Percentiles rank a stretch among this genome's conserved stretches.
phyloP scores from a whole-genome alignment of 2,113 vertebrate genomes.

The Oreotrochilus melanogaster region DNA sequence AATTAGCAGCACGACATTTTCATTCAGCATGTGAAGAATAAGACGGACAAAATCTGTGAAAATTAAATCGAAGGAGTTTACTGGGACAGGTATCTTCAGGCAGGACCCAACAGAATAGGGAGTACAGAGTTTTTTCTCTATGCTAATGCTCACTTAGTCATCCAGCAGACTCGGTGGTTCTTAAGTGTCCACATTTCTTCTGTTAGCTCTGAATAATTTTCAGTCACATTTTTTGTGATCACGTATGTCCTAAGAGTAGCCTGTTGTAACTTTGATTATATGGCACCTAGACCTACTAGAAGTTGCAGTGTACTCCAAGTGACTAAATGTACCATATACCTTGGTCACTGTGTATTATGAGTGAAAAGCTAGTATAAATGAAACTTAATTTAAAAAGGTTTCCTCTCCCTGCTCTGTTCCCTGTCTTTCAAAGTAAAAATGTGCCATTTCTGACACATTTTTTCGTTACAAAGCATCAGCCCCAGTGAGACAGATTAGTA shows the following conservation, averaged over 20 bases:
- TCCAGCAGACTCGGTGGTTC: neutral
- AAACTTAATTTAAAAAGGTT: conserved; percentile 14
- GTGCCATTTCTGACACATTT: conserved; percentile 57
- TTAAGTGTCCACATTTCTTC: neutral
- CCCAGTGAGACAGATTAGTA: conserved; percentile 26
- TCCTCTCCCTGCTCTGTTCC: neutral
- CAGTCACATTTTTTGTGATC: neutral
- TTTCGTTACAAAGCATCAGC: conserved; percentile 38
- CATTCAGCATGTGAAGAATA: neutral
- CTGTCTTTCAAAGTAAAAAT: conserved; percentile 12
- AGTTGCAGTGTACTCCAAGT: neutral
- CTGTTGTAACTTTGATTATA: neutral
- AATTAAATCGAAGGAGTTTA: neutral
- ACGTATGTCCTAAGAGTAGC: neutral
- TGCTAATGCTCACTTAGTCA: neutral
- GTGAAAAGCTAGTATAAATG: neutral
- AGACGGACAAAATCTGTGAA: neutral
- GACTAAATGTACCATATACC: neutral
- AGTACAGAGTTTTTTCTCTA: neutral
- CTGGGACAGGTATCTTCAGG: neutral
- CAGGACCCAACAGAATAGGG: neutral
- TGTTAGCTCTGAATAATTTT: neutral
- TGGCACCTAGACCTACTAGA: neutral
- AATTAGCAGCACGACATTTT: neutral
- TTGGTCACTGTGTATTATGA: neutral